These are phyloP conservation scores for Enteromius trimaculatus DNA, from an alignment of 2,797 vertebrate species.

Conservation along the genomic window DNA sequence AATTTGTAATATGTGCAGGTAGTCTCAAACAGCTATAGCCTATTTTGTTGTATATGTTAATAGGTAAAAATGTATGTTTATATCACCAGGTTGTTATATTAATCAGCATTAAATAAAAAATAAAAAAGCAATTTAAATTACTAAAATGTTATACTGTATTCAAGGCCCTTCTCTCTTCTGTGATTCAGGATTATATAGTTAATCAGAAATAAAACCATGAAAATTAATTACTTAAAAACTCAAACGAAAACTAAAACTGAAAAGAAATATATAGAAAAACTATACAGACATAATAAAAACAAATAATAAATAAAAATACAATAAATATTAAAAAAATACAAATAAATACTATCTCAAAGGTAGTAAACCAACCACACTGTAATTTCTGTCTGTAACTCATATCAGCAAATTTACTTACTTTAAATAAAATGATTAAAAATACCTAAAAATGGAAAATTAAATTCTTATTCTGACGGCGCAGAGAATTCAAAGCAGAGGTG, in stretches of 20 bases:
- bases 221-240: not conserved
- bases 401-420: not conserved
- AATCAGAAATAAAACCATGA: not conserved
- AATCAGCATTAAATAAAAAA: not conserved
- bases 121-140: not conserved
- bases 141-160: not conserved
- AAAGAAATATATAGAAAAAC: not conserved
- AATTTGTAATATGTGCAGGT: too few relatives aligned
- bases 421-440: not conserved
- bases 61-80: not conserved
- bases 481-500: too few relatives aligned
- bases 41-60: not conserved
- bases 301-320: not conserved
- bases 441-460: not conserved
- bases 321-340: not conserved
- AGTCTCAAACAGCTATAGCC: not conserved
- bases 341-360: not conserved
- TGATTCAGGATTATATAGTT: not conserved
- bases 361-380: not conserved
- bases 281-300: not conserved
- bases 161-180: not conserved
- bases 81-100: not conserved
- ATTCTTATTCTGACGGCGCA: not conserved
- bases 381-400: not conserved
- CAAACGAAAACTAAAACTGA: not conserved